Percentiles rank a stretch among this genome's conserved stretches.
These are phyloP conservation scores for Shinisaurus crocodilurus DNA, from an alignment of 2,113 vertebrate genomes.

Conservation along the genomic window DNA sequence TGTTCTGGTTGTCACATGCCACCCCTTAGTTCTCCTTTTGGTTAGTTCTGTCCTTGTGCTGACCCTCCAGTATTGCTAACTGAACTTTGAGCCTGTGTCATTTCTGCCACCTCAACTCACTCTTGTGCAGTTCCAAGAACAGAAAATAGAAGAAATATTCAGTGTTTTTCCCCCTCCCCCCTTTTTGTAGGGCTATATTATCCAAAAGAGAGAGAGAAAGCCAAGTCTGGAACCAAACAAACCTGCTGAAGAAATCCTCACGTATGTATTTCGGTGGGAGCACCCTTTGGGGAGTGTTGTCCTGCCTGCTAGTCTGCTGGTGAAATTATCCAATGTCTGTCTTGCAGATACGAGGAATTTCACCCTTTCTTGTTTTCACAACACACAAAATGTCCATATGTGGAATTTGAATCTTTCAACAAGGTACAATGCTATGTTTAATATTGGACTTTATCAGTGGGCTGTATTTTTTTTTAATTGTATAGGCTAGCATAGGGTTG, in stretches of 20 bases:
- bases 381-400: slow-evolving; percentile 83
- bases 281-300: not conserved
- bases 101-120: no score
- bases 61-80: no score
- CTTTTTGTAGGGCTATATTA: slow-evolving; percentile 88
- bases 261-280: slow-evolving; percentile 80
- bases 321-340: slow-evolving; percentile 66
- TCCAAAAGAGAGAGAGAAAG: slow-evolving; percentile 95
- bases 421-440: slow-evolving; percentile 83
- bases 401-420: slow-evolving; percentile 96
- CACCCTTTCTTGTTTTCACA: slow-evolving; percentile 97
- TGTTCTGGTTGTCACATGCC: not conserved
- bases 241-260: slow-evolving; percentile 90
- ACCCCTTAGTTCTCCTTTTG: not conserved
- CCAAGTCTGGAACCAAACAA: slow-evolving; percentile 86
- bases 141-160: not conserved
- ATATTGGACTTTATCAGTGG: slow-evolving; percentile 22
- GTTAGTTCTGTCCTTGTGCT: not conserved
- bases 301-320: slow-evolving; percentile 39
- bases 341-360: slow-evolving; percentile 96
- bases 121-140: not conserved
- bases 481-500: not conserved
- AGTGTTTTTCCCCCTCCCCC: not conserved
- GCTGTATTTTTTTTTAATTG: no score
- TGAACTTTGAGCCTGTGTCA: not conserved